Percentiles rank a stretch among this genome's conserved stretches.
Evolutionary conservation across 2,113 vertebrate species (phyloP).

Genomic region (Trochalopteron elliotii): DNA sequence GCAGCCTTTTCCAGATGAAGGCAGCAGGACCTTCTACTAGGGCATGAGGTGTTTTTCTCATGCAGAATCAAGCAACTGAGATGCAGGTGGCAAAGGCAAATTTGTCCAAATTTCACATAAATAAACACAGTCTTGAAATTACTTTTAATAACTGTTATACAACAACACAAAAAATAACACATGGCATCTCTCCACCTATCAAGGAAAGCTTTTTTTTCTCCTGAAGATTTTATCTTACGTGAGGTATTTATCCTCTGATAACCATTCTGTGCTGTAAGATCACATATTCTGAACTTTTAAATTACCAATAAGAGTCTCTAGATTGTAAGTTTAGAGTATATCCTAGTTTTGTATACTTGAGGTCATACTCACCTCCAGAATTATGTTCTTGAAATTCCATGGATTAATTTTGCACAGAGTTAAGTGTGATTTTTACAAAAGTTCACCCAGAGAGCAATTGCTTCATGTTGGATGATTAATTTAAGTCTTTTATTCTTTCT

Average conservation of each 20-base stretch:
- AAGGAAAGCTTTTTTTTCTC: background rate
- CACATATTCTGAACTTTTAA: background rate
- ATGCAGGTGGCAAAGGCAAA: background rate
- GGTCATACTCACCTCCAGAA: background rate
- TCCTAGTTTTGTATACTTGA: background rate
- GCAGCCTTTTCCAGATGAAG: background rate
- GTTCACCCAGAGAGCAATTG: background rate
- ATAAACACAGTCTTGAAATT: background rate
- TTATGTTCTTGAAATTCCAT: background rate
- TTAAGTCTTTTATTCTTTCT: background rate
- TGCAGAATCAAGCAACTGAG: background rate
- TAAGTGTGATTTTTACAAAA: constrained; percentile 5
- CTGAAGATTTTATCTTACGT: background rate
- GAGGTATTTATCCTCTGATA: background rate
- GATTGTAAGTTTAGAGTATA: constrained; percentile 15
- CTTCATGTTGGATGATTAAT: background rate
- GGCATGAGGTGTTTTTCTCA: background rate
- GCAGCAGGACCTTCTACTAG: background rate
- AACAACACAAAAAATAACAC: background rate
- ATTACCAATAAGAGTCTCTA: background rate
- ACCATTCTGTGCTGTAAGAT: background rate
- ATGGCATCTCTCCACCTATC: background rate
- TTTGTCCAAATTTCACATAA: background rate
- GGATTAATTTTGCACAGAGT: background rate
- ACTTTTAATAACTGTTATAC: background rate